Evolutionary conservation across 1,140 invertebrate species (phyloP).

Genomic region (Drosophila nigromelanica): DNA sequence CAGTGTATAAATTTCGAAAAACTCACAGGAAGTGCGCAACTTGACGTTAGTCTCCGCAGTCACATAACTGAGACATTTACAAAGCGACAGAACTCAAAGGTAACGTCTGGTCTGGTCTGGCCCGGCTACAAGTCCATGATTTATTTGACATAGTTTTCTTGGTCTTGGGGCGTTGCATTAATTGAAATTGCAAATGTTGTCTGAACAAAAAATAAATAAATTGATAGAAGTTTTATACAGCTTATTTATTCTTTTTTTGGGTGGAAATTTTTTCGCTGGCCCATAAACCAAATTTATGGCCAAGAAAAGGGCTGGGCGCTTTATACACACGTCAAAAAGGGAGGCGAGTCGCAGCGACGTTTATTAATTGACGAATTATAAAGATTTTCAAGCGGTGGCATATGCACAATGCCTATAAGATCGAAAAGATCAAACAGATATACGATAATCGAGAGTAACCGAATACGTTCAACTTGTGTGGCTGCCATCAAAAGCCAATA

Average conservation of each 20-base stretch:
- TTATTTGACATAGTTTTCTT: slow-evolving; percentile 74
- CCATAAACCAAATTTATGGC: slow-evolving; percentile 55
- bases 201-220: slow-evolving; percentile 33
- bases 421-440: slow-evolving; percentile 16
- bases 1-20: background rate
- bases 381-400: slow-evolving; percentile 38
- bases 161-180: slow-evolving; percentile 71
- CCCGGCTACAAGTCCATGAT: slow-evolving; percentile 51
- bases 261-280: slow-evolving; percentile 48
- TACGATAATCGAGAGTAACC: slow-evolving; percentile 45
- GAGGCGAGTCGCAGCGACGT: slow-evolving; percentile 44
- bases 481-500: slow-evolving; percentile 55
- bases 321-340: slow-evolving; percentile 20
- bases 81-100: slow-evolving; percentile 38
- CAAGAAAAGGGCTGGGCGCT: slow-evolving; percentile 51
- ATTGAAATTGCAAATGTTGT: slow-evolving; percentile 79
- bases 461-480: slow-evolving; percentile 66
- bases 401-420: slow-evolving; percentile 33
- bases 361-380: slow-evolving; percentile 80
- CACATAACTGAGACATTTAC: slow-evolving; percentile 46
- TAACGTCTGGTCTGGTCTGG: slow-evolving; percentile 7
- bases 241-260: slow-evolving; percentile 26
- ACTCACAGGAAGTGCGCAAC: slow-evolving; percentile 60
- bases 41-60: slow-evolving; percentile 41
- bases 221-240: slow-evolving; percentile 74